Evolutionary conservation across 2,888 invertebrate species (phyloP).

Genomic region (Smittia sp.): DNA sequence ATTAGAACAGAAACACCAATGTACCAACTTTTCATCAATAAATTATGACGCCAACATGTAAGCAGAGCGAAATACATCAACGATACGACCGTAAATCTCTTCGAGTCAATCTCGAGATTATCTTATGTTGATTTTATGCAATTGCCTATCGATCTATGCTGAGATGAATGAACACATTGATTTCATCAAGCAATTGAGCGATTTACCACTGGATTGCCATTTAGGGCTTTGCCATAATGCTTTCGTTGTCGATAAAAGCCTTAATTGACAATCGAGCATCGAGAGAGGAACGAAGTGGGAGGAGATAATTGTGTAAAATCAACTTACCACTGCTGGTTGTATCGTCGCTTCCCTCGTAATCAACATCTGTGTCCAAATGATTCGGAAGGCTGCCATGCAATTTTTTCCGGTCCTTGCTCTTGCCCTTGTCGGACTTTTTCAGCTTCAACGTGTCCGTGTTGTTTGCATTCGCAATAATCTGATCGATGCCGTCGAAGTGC

Average conservation of each 20-base stretch:
- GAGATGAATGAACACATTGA: slow-evolving; percentile 2
- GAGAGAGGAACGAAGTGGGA: not conserved
- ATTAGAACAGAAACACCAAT: not conserved
- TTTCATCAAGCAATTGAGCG: not conserved
- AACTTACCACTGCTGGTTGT: slow-evolving; percentile 34
- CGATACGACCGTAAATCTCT: not conserved
- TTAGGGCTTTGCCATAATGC: not conserved
- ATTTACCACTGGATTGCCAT: slow-evolving; percentile 2
- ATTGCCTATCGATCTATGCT: not conserved
- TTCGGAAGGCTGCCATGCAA: slow-evolving; percentile 45
- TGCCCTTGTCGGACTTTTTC: slow-evolving; percentile 1
- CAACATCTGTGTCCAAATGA: slow-evolving; percentile 44
- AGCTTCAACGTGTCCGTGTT: slow-evolving; percentile 11
- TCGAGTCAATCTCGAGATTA: not conserved
- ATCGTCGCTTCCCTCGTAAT: slow-evolving; percentile 40
- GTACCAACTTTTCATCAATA: not conserved
- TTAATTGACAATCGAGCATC: not conserved
- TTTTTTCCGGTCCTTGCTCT: slow-evolving; percentile 44
- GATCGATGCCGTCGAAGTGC: slow-evolving; percentile 26
- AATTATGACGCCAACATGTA: not conserved
- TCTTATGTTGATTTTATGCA: slow-evolving; percentile 5
- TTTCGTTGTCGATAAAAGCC: not conserved
- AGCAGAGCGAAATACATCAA: not conserved
- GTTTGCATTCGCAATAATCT: slow-evolving; percentile 18
- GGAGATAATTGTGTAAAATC: not conserved